Evolutionary conservation across 1,140 invertebrate species (phyloP).

Genomic region (Leguminivora glycinivorella): DNA sequence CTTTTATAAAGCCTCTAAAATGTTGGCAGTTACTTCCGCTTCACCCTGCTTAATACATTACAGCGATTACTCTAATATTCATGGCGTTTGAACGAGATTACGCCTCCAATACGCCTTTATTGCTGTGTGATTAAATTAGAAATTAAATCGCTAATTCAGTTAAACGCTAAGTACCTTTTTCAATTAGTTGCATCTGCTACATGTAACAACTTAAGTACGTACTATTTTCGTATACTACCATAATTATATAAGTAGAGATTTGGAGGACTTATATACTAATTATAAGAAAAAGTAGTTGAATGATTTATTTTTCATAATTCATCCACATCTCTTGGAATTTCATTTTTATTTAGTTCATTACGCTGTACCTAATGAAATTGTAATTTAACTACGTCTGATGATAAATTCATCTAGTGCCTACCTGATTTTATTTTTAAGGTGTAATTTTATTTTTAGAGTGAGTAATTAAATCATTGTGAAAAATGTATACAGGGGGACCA

Average conservation of each 20-base stretch:
- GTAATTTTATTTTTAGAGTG: constrained; percentile 47
- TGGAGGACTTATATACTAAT: too few species aligned
- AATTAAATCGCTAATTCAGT: background rate
- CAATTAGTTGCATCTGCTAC: background rate
- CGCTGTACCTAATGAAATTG: too few species aligned
- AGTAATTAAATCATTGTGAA: constrained; percentile 12
- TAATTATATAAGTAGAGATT: too few species aligned
- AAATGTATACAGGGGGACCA: too few species aligned
- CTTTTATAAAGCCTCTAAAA: background rate
- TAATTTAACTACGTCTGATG: too few species aligned
- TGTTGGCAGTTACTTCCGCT: background rate
- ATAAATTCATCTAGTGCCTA: background rate
- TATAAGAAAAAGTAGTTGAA: too few species aligned
- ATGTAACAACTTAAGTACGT: too few species aligned
- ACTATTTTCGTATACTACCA: too few species aligned
- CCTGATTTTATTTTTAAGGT: too few species aligned
- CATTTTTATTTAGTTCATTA: too few species aligned
- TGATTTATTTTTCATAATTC: too few species aligned
- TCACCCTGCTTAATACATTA: constrained; percentile 14
- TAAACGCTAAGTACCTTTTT: background rate
- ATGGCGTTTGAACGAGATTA: background rate
- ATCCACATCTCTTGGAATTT: too few species aligned
- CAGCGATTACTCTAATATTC: constrained; percentile 16
- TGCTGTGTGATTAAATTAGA: background rate
- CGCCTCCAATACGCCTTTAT: background rate